Conservation (phyloP, 2,888 invertebrate genomes). For the Crioceris asparagi region DNA sequence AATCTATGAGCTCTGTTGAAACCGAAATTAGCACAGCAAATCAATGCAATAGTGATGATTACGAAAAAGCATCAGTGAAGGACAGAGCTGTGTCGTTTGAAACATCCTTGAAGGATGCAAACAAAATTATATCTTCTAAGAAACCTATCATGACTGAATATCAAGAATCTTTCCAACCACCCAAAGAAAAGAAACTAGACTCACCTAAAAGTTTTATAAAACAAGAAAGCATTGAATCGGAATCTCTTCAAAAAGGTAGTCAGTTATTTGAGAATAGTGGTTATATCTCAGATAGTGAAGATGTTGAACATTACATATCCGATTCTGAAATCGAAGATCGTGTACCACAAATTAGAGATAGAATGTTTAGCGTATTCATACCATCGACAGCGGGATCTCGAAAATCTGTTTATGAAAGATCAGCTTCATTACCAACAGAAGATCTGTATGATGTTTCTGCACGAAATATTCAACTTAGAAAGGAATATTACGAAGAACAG, state of each 20-base stretch:
- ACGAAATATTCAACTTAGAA: constrained; percentile 43
- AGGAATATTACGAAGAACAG: constrained; percentile 49
- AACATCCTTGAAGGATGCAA: constrained; percentile 19
- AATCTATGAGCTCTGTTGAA: constrained; percentile 26
- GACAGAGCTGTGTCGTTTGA: constrained; percentile 20
- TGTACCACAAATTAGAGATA: constrained; percentile 36
- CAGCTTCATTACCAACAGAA: constrained; percentile 42
- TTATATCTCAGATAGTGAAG: constrained; percentile 37
- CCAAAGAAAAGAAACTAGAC: constrained; percentile 19
- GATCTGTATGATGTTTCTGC: constrained; percentile 43
- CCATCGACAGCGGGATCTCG: constrained; percentile 29
- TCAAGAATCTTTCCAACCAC: constrained; percentile 33
- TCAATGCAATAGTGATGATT: too few relatives aligned
- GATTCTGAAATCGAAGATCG: constrained; percentile 38
- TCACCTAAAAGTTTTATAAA: constrained; percentile 19
- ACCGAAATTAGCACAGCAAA: constrained; percentile 11
- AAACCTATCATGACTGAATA: constrained; percentile 31
- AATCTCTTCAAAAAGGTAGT: constrained; percentile 27
- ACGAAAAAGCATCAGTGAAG: constrained; percentile 13
- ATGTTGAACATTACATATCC: constrained; percentile 37
- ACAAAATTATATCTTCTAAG: constrained; percentile 7
- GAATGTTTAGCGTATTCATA: constrained; percentile 38
- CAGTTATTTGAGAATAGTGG: constrained; percentile 33
- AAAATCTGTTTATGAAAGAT: constrained; percentile 39
- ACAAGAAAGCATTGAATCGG: constrained; percentile 36